Evolutionary conservation across 2,113 vertebrate genomes (phyloP), one percentile per base, ranked within the genome.

Genomic region (Morone saxatilis): DNA sequence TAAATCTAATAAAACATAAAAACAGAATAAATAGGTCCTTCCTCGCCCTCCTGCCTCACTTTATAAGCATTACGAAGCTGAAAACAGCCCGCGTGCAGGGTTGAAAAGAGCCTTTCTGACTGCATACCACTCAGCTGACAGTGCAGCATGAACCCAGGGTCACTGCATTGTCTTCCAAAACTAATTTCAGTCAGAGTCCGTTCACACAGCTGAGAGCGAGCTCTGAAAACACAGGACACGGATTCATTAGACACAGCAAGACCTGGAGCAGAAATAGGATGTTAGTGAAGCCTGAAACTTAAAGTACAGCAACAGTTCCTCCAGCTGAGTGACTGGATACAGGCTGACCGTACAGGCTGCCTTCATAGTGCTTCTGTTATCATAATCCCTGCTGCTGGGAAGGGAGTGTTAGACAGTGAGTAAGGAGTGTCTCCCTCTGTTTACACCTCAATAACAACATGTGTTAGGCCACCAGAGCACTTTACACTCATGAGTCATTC

Each of bases 111-210:
- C 68, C 56, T 73, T 85, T 89, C 67, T 71, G 12, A 31, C 76
- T 60, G 82, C 78, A 57, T 10, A 63, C 13, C 57, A 25, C 73
- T 50, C 60, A 19, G 83, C 86, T 92, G 86, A 86, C 80, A 38
- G 51, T 11, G 75, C 84, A 60, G 79, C 20, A 19, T 79, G 71
- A 81, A 45, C 63, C 41, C 47, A 41, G 51, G 61, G 71, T 65
- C 78, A 61, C 75, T 3, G 76, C 82, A 54, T 71, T 73, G 81
- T 85, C 77, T 78, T 73, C 57, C 48, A 62, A 62, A 38, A 85
- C 78, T 80, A 65, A 60, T 53, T 40, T 51, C 75, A 79, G 69
- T 43, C 56, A 43, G 74, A 79, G 69, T 43, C 56, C 41, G 74
- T n/a, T 61, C 51, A 70, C 72, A 81, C 50, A 68, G 56, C 7